Percentiles rank a stretch among this genome's conserved stretches.
Conservation (phyloP, 2,113 vertebrate species). For the Heterotilapia buettikoferi region DNA sequence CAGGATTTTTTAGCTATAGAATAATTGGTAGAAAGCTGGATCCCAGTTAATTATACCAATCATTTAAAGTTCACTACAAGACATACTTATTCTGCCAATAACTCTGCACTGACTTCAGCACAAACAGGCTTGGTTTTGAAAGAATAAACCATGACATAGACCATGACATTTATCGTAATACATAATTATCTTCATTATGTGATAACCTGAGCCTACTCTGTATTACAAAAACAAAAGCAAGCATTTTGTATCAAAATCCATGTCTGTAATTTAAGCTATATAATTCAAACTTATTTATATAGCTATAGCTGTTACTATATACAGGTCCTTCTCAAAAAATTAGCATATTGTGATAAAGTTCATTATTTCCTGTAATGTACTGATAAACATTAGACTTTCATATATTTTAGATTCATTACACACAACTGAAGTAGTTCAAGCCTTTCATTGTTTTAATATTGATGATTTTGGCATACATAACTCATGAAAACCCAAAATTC, state of each 20-base stretch:
- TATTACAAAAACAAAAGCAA: neutral
- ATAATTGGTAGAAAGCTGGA: neutral
- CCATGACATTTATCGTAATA: neutral
- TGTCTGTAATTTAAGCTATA: neutral
- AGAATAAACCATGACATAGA: neutral
- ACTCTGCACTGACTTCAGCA: neutral
- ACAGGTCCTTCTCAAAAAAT: too few species aligned
- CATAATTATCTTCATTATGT: neutral
- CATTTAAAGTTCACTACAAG: neutral
- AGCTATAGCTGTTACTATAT: neutral
- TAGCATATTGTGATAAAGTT: too few species aligned
- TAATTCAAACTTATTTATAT: neutral
- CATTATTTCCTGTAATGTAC: too few species aligned
- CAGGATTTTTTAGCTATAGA: neutral
- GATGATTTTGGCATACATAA: too few species aligned
- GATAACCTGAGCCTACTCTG: neutral
- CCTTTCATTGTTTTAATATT: too few species aligned
- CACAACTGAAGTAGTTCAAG: too few species aligned
- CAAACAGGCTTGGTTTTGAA: neutral
- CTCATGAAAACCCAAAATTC: too few species aligned
- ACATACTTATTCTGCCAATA: neutral
- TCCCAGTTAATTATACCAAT: neutral
- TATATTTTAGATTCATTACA: too few species aligned
- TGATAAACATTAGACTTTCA: too few species aligned
- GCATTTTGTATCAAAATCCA: neutral